A percentile compares a stretch with the other conserved stretches of the same genome.
Evolutionary conservation across 2,113 vertebrate genomes (phyloP).

Genomic region (Gambusia holbrooki): DNA sequence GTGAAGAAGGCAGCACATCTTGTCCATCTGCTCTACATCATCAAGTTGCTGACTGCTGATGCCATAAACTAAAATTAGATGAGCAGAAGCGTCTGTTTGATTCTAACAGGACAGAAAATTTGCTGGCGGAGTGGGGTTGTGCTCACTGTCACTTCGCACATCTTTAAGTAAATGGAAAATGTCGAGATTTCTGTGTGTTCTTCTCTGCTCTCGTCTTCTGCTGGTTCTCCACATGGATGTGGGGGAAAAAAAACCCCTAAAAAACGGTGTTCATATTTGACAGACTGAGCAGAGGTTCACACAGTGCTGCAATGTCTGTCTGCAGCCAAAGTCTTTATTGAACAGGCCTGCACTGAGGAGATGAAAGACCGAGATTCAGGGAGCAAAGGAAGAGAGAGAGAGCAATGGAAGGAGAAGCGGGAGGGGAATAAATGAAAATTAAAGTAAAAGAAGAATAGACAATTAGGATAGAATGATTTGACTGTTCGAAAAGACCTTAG

Average conservation of each 20-base stretch:
- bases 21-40: slow-evolving; percentile 66
- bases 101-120: slow-evolving; percentile 24
- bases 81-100: slow-evolving; percentile 41
- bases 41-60: slow-evolving; percentile 59
- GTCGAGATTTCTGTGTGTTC: background rate
- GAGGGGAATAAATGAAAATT: background rate
- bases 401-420: background rate
- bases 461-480: slow-evolving; percentile 7
- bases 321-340: slow-evolving; percentile 41
- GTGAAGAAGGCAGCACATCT: slow-evolving; percentile 52
- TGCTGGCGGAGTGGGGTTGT: slow-evolving; percentile 8
- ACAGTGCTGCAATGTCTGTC: background rate
- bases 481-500: slow-evolving; percentile 5
- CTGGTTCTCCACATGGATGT: slow-evolving; percentile 19
- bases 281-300: slow-evolving; percentile 11
- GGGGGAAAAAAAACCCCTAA: background rate
- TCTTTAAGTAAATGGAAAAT: background rate
- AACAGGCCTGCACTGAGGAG: slow-evolving; percentile 5
- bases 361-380: slow-evolving; percentile 45
- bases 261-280: slow-evolving; percentile 21
- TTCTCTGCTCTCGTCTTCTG: background rate
- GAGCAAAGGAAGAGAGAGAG: background rate
- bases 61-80: slow-evolving; percentile 64
- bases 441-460: background rate
- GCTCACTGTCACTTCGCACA: slow-evolving; percentile 10